Base-by-base conservation (phyloP, 1,140 invertebrate genomes). In the Achatina immaculata region DNA sequence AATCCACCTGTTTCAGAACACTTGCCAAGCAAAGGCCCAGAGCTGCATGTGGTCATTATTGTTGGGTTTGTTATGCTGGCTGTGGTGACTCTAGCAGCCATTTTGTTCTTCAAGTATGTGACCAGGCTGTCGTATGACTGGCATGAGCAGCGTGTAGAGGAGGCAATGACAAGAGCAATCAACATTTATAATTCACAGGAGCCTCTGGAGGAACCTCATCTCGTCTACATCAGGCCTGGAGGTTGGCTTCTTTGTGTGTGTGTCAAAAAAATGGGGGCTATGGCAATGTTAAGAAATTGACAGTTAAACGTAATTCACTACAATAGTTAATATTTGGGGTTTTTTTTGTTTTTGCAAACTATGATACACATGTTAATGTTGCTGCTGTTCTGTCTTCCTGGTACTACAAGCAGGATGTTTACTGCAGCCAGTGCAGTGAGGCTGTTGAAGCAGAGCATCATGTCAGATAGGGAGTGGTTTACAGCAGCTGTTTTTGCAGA, bases 161-260 rank as follows among this genome's bases (percentile, higher is more conserved):
- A 62, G n/a, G 81, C 76, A 40, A 81, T 81, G 74, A 78, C 76
- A 40, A 34, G 75, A 28, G 83, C 81, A 40, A 75, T 84, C 48
- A 78, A 78, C 74, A 62, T 84, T 24, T 82, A 81, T 66, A 82
- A 82, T 66, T 82, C 68, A 40, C 83, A 84, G 48, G 81, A 82
- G 48, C 62, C 55, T 7, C 43, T 71, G 16, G 55, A 51, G 21
- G 76, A 82, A 55, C 73, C 69, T 11, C 72, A 76, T n/a, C 58
- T 66, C 24, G n/a, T 31, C 34, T 62, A 45, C n/a, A 24, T 76
- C n/a, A 58, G 31, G 38, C 73, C 73, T 31, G 51, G 7, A 48
- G 71, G 71, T 73, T 19, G 36, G 34, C 43, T 45, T 45, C 7
- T 45, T 45, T 45, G 43, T 45, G 7, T 45, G 43, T 9, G n/a